phyloP scores from a whole-genome alignment of 2,113 vertebrate species.

The Panurus biarmicus region DNA sequence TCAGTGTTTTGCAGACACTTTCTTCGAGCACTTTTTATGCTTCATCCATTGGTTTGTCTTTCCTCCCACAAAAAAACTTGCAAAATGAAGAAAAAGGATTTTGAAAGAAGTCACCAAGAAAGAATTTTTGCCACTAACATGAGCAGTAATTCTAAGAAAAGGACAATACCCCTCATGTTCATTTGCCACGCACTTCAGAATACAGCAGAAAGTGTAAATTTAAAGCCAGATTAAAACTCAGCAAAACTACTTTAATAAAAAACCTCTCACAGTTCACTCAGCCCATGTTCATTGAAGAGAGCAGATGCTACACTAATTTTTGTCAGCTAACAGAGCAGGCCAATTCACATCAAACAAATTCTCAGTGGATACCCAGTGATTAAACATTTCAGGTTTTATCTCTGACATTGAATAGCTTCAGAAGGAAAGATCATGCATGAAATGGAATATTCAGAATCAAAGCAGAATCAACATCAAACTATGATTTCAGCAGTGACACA shows the following conservation, averaged over 20 bases:
- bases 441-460: background rate
- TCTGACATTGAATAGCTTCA: background rate
- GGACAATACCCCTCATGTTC: background rate
- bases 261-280: background rate
- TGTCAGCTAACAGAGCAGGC: background rate
- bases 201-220: background rate
- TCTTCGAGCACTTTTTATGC: background rate
- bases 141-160: background rate
- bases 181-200: background rate
- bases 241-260: background rate
- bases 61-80: background rate
- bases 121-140: background rate
- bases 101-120: background rate
- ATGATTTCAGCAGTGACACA: background rate
- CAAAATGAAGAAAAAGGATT: background rate
- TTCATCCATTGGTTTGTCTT: background rate
- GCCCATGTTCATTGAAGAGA: background rate
- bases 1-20: background rate
- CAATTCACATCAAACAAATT: background rate
- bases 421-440: background rate
- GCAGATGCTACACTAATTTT: background rate
- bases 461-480: background rate
- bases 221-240: background rate
- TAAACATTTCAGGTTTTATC: background rate
- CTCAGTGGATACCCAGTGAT: background rate